Percentiles rank a stretch among this genome's conserved stretches.
These are phyloP conservation scores for Parthenolecanium corni DNA, from an alignment of 2,888 invertebrate genomes.

Conservation along the genomic window DNA sequence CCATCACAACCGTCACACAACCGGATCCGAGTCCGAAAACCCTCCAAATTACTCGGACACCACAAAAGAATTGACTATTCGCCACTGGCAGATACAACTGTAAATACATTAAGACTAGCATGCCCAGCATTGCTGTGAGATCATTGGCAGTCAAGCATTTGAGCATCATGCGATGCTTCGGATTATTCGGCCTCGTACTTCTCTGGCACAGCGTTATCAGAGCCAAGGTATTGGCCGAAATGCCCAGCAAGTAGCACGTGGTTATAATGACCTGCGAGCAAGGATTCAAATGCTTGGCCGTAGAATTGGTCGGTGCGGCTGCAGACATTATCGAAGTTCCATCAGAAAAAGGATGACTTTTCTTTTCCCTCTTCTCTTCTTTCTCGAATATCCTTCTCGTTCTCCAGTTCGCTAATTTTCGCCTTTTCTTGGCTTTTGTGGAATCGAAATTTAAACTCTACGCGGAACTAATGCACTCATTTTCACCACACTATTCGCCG, in stretches of 20 bases:
- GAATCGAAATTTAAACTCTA: no score
- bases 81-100: conserved; percentile 40
- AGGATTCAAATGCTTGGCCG: background rate
- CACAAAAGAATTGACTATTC: conserved; percentile 44
- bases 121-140: conserved; percentile 64
- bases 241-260: conserved; percentile 49
- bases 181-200: conserved; percentile 58
- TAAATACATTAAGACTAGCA: conserved; percentile 57
- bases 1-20: conserved; percentile 80
- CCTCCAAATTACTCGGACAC: conserved; percentile 58
- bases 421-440: no score
- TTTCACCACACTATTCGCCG: no score
- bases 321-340: no score
- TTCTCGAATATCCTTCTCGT: no score
- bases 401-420: no score
- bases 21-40: conserved; percentile 78
- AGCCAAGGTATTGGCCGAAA: conserved; percentile 64
- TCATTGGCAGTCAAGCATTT: conserved; percentile 69
- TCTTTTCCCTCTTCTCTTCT: no score
- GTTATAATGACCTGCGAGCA: conserved; percentile 7
- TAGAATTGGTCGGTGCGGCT: no score
- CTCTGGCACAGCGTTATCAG: conserved; percentile 58
- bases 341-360: no score
- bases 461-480: no score
- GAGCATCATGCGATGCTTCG: conserved; percentile 67